These are phyloP conservation scores for Trichonephila clavipes DNA, from an alignment of 1,140 invertebrate species.

Conservation along the genomic window DNA sequence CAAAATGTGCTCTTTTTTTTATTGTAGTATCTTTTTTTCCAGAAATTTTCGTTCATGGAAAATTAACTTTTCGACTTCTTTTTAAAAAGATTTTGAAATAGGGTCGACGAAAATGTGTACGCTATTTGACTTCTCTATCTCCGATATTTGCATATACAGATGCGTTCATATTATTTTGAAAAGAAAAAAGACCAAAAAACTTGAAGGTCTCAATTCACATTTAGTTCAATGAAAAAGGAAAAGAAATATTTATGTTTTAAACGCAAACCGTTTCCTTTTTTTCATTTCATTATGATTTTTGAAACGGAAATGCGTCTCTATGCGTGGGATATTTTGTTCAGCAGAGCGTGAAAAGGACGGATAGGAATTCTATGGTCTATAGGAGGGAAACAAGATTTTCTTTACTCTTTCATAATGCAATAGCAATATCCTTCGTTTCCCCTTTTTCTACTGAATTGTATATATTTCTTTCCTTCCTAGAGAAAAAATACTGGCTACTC, in stretches of 20 bases:
- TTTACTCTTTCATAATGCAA: conserved; percentile 45
- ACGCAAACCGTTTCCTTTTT: neutral
- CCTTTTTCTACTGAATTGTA: neutral
- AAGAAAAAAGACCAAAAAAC: neutral
- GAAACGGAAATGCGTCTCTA: neutral
- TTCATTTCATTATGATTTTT: conserved; percentile 22
- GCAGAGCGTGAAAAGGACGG: neutral
- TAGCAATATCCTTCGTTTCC: conserved; percentile 41
- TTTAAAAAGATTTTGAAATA: neutral
- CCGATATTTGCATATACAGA: no score
- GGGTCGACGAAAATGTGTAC: neutral
- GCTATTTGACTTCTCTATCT: no score
- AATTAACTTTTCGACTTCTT: neutral
- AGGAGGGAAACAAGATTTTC: conserved; percentile 20
- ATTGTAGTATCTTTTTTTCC: no score
- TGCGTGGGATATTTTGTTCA: neutral
- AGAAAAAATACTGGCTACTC: neutral
- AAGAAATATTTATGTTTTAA: neutral
- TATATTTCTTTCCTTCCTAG: neutral
- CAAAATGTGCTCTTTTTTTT: no score
- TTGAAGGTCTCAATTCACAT: neutral
- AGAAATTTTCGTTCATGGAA: no score
- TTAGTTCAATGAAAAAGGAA: neutral
- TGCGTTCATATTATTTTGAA: neutral
- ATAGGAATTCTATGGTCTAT: neutral